Evolutionary conservation across 2,888 invertebrate genomes (phyloP).

Genomic region (Choristoneura rosaceana): DNA sequence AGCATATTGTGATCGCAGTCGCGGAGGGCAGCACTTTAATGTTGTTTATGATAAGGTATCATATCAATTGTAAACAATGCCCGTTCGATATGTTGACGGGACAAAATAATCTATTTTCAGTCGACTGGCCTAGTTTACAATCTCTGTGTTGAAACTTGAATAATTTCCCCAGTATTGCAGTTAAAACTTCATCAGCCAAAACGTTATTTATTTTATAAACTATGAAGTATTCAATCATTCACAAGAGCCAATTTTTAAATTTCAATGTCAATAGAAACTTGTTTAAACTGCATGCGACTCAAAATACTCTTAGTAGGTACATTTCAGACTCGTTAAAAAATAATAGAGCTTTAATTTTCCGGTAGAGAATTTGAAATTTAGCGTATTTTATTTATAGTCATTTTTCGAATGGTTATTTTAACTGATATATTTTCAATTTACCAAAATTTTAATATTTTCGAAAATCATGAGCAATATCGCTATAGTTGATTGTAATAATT

Average conservation of each 20-base stretch:
- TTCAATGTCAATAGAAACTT: no score
- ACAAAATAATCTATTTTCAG: slow-evolving; percentile 26
- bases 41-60: slow-evolving; percentile 24
- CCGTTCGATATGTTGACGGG: slow-evolving; percentile 19
- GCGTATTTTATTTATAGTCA: no score
- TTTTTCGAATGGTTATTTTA: no score
- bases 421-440: no score
- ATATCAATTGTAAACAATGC: slow-evolving; percentile 34
- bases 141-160: slow-evolving; percentile 4
- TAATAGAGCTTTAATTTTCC: no score
- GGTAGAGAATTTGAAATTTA: no score
- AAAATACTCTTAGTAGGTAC: no score
- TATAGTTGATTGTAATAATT: background rate
- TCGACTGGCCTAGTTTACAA: slow-evolving; percentile 31
- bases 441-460: no score
- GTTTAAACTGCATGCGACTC: no score
- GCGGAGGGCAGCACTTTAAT: background rate
- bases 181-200: background rate
- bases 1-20: background rate
- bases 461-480: background rate
- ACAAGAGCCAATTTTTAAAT: background rate
- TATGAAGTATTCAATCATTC: background rate
- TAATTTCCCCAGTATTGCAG: background rate
- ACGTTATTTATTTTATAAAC: background rate
- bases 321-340: no score